Percentiles rank a stretch among this genome's conserved stretches.
phyloP scores from a whole-genome alignment of 2,113 vertebrate genomes.

The Bubo scandiacus region DNA sequence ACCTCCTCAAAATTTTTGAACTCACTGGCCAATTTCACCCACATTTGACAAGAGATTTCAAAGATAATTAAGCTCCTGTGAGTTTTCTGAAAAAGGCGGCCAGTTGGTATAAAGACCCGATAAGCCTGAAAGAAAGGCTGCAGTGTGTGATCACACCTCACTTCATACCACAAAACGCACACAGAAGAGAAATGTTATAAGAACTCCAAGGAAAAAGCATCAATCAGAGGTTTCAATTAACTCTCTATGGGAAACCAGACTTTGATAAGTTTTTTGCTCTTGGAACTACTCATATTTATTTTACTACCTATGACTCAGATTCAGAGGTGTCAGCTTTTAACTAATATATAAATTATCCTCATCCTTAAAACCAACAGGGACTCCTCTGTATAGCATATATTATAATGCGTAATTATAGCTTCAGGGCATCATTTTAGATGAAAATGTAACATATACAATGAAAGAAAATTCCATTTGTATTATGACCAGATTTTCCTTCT shows the following conservation, averaged over 20 bases:
- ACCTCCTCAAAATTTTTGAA: neutral
- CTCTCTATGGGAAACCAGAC: conserved; percentile 31
- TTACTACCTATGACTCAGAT: neutral
- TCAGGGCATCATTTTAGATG: conserved; percentile 28
- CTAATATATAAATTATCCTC: conserved; percentile 51
- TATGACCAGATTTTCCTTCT: neutral
- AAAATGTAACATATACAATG: conserved; percentile 26
- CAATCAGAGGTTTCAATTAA: conserved; percentile 53
- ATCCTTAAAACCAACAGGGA: conserved; percentile 35
- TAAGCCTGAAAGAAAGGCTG: conserved; percentile 45
- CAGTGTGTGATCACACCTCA: conserved; percentile 53
- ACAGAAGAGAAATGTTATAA: neutral
- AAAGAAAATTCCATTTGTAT: conserved; percentile 11
- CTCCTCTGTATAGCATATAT: neutral
- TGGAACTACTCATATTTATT: conserved; percentile 9
- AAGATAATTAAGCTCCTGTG: conserved; percentile 41
- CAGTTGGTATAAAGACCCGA: conserved; percentile 22
- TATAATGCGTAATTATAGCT: conserved; percentile 30
- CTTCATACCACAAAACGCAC: neutral
- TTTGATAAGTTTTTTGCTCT: conserved; percentile 34
- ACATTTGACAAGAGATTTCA: conserved; percentile 11
- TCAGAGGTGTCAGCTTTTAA: conserved; percentile 33
- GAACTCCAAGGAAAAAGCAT: conserved; percentile 30
- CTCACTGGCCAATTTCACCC: conserved; percentile 3
- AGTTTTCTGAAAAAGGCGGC: neutral